Evolutionary conservation across 2,797 vertebrate genomes (phyloP).

Genomic region (Otolemur crassicaudatus): DNA sequence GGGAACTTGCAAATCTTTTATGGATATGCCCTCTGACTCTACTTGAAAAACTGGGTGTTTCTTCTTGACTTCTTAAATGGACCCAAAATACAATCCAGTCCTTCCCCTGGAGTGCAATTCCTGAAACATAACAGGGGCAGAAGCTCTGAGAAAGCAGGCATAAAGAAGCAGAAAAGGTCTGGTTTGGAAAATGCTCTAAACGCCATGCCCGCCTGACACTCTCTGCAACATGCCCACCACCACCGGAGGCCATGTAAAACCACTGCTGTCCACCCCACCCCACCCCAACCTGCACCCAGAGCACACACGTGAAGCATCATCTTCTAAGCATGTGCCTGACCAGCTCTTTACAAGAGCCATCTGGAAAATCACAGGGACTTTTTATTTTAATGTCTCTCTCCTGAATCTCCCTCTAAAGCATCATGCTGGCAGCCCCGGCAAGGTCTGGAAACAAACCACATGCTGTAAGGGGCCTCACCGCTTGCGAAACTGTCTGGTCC

Average conservation of each 20-base stretch:
- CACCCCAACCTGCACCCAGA: neutral
- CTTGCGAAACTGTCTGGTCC: neutral
- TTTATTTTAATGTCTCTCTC: neutral
- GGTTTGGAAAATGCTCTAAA: neutral
- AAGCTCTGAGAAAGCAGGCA: neutral
- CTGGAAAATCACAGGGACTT: slow-evolving; percentile 45
- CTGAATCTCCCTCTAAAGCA: neutral
- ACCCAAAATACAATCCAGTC: neutral
- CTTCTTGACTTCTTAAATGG: neutral
- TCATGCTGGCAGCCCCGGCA: fast-evolving
- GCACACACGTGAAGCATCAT: neutral
- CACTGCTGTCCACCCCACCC: neutral
- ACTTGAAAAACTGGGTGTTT: neutral
- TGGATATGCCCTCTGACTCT: neutral
- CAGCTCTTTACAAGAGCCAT: neutral
- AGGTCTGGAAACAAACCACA: neutral
- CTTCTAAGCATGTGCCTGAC: neutral
- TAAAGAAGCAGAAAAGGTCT: neutral
- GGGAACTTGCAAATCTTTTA: neutral
- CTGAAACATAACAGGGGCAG: neutral
- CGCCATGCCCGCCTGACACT: neutral
- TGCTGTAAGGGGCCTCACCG: neutral
- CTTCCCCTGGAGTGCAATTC: neutral
- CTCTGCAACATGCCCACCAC: neutral
- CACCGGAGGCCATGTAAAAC: no score